Conservation (phyloP, 2,888 invertebrate genomes). For the Rutpela maculata region DNA sequence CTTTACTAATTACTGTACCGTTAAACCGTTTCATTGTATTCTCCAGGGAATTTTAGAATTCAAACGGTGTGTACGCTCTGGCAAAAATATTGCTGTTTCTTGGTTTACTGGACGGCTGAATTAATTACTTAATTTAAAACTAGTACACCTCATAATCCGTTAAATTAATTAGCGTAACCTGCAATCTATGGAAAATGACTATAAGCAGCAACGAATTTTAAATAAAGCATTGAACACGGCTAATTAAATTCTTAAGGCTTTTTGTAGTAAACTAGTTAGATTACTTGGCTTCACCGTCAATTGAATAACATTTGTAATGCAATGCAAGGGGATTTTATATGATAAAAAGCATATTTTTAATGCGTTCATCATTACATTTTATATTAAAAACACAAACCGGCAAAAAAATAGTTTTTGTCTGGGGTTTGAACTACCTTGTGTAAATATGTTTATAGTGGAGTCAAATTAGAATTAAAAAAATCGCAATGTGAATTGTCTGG, state of each 20-base stretch:
- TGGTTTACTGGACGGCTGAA: slow-evolving; percentile 11
- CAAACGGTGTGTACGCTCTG: slow-evolving; percentile 20
- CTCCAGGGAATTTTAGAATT: slow-evolving; percentile 17
- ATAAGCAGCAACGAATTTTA: slow-evolving; percentile 9
- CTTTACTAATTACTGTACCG: slow-evolving; percentile 5
- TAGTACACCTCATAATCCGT: slow-evolving; percentile 16
- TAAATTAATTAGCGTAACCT: slow-evolving; percentile 31
- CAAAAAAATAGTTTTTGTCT: too few relatives aligned
- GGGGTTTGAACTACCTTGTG: too few relatives aligned
- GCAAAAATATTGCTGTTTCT: slow-evolving; percentile 29
- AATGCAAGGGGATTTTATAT: too few relatives aligned
- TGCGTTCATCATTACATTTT: too few relatives aligned
- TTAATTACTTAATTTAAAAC: slow-evolving; percentile 38
- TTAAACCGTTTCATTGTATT: slow-evolving; percentile 10
- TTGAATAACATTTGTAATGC: too few relatives aligned
- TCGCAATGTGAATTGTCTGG: too few relatives aligned
- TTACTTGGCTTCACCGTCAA: neutral
- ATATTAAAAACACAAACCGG: too few relatives aligned
- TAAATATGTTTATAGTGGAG: too few relatives aligned
- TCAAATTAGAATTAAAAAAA: too few relatives aligned
- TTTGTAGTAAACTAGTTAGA: neutral
- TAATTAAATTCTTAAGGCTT: neutral
- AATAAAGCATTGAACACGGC: neutral
- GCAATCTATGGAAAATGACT: slow-evolving; percentile 1
- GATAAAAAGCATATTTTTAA: too few relatives aligned